Evolutionary conservation across 2,797 vertebrate genomes (phyloP).

Genomic region (Crocodylus rhombifer): DNA sequence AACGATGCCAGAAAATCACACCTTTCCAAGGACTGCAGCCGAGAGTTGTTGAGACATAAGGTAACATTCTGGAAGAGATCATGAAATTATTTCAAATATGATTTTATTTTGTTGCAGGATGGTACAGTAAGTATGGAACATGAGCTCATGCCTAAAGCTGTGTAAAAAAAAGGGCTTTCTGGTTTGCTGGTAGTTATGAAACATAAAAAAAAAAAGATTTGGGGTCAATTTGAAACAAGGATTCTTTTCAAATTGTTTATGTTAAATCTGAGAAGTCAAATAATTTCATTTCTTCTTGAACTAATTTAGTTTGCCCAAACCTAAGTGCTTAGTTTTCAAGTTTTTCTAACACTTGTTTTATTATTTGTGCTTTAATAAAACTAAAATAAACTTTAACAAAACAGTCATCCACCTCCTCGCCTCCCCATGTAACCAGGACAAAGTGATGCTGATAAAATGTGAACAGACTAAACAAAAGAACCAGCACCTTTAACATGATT

Average conservation of each 20-base stretch:
- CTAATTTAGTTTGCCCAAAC: too few species aligned
- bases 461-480: not conserved
- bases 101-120: not conserved
- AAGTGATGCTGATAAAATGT: not conserved
- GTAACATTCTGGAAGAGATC: not conserved
- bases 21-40: not conserved
- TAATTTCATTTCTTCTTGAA: too few species aligned
- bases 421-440: not conserved
- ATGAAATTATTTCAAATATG: not conserved
- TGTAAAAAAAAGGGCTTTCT: not conserved
- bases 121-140: not conserved
- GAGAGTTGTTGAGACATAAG: not conserved
- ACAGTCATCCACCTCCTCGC: accelerated
- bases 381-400: not conserved
- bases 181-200: not conserved
- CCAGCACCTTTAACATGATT: not conserved
- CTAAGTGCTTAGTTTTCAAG: too few species aligned
- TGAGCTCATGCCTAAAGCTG: not conserved
- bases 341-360: too few species aligned
- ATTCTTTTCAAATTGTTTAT: too few species aligned
- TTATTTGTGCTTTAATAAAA: too few species aligned
- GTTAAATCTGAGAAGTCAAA: too few species aligned
- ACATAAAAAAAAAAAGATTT: too few species aligned
- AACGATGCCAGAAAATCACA: not conserved
- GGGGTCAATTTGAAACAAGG: too few species aligned